A percentile compares a stretch with the other conserved stretches of the same genome.
These are phyloP conservation scores for Lerista edwardsae DNA, from an alignment of 2,797 vertebrate genomes.

Conservation along the genomic window DNA sequence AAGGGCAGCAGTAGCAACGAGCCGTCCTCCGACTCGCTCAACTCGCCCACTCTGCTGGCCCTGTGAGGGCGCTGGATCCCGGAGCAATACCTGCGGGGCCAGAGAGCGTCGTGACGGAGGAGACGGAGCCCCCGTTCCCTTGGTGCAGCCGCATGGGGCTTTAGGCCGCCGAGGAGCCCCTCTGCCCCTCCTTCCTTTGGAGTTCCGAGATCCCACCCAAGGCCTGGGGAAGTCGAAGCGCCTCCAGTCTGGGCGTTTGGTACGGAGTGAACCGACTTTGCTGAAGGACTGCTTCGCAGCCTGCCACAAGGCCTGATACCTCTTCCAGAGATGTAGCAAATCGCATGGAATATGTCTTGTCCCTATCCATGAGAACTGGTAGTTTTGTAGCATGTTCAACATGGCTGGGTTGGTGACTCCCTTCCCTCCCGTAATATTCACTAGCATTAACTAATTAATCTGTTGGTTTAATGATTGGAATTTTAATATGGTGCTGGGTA, in stretches of 20 bases:
- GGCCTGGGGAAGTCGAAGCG: constrained; percentile 62
- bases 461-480: constrained; percentile 81
- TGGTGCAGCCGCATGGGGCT: constrained; percentile 56
- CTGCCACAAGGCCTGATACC: constrained; percentile 74
- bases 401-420: constrained; percentile 83
- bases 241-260: constrained; percentile 39
- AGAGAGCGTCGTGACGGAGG: constrained; percentile 42
- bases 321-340: constrained; percentile 95
- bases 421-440: constrained; percentile 78
- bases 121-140: constrained; percentile 50
- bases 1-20: constrained; percentile 93
- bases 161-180: constrained; percentile 67
- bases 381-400: constrained; percentile 91
- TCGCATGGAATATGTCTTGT: constrained; percentile 90
- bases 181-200: constrained; percentile 51
- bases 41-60: constrained; percentile 95
- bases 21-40: constrained; percentile 94
- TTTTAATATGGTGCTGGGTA: constrained; percentile 91
- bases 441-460: constrained; percentile 86
- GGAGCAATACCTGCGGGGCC: constrained; percentile 59
- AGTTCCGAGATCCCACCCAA: constrained; percentile 39
- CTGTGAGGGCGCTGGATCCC: constrained; percentile 79
- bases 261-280: constrained; percentile 48
- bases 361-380: constrained; percentile 83
- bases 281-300: constrained; percentile 32